Percentiles rank a stretch among this genome's conserved stretches.
These are phyloP conservation scores for Rhynchonycteris naso DNA, from an alignment of 2,797 vertebrate genomes.

Conservation along the genomic window DNA sequence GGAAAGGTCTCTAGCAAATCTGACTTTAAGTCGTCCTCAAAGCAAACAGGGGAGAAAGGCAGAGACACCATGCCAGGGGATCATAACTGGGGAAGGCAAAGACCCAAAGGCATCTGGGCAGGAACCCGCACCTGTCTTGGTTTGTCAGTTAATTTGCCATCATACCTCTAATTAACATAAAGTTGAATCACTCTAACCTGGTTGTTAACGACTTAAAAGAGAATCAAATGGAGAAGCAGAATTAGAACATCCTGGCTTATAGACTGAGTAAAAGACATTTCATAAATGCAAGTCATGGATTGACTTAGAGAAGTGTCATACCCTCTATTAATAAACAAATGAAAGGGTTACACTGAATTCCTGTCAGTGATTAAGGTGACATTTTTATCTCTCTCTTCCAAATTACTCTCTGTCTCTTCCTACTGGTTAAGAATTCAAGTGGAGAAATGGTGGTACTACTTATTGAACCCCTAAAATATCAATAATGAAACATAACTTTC, in stretches of 20 bases:
- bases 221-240: background rate
- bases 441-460: background rate
- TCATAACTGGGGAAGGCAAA: background rate
- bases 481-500: background rate
- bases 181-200: background rate
- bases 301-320: background rate
- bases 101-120: background rate
- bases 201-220: background rate
- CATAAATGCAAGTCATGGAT: background rate
- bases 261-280: background rate
- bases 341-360: background rate
- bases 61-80: background rate
- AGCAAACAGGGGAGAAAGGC: background rate
- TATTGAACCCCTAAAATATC: background rate
- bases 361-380: background rate
- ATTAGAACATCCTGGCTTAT: background rate
- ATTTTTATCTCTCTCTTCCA: background rate
- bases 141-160: background rate
- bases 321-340: conserved; percentile 5
- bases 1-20: background rate
- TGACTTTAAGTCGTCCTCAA: background rate
- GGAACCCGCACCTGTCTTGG: background rate
- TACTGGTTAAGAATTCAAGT: background rate
- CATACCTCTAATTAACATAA: background rate
- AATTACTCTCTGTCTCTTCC: background rate